Percentiles rank a stretch among this genome's conserved stretches.
phyloP scores from a whole-genome alignment of 2,797 vertebrate genomes.

The Toxotes lorentzi region DNA sequence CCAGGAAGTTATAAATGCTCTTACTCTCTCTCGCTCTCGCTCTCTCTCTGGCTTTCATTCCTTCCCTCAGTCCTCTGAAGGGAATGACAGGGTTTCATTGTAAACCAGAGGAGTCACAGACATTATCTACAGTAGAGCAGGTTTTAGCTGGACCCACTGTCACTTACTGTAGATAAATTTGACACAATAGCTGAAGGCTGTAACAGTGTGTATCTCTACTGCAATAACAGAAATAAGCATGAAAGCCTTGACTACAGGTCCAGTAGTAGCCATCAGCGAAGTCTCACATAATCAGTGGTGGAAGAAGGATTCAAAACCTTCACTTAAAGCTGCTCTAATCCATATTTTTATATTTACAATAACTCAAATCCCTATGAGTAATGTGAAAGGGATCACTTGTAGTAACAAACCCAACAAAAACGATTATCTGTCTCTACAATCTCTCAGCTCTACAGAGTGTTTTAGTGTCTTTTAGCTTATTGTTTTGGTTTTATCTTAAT shows the following conservation, averaged over 20 bases:
- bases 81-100: conserved; percentile 48
- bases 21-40: conserved; percentile 49
- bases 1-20: conserved; percentile 80
- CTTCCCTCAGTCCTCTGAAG: conserved; percentile 51
- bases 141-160: conserved; percentile 17
- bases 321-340: background rate
- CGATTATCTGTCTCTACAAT: background rate
- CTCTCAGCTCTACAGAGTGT: background rate
- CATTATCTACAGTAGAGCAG: conserved; percentile 25
- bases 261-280: background rate
- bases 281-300: background rate
- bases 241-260: background rate
- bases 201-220: background rate
- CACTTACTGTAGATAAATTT: conserved; percentile 5
- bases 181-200: conserved; percentile 10
- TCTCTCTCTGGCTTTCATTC: conserved; percentile 54
- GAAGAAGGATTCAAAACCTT: conserved; percentile 9
- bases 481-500: background rate
- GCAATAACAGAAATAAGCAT: background rate
- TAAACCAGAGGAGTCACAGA: conserved; percentile 32
- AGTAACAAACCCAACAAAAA: background rate
- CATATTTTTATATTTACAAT: background rate
- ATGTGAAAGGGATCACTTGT: background rate
- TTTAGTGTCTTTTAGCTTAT: background rate
- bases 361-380: background rate